Evolutionary conservation across 2,113 vertebrate genomes (phyloP).

Genomic region (Condylura cristata): DNA sequence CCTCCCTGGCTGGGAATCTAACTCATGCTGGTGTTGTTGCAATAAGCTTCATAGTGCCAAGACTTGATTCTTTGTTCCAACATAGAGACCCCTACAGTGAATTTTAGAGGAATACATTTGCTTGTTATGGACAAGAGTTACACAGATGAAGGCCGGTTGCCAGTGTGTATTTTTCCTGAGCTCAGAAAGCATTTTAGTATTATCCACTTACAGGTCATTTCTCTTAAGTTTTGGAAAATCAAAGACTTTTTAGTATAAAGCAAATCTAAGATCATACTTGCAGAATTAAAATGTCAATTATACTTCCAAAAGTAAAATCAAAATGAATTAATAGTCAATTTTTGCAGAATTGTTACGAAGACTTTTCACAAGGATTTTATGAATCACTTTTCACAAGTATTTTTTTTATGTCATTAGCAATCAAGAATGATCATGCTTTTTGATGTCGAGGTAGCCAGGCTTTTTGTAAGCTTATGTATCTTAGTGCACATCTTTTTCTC

Average conservation of each 20-base stretch:
- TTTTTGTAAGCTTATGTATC: not conserved
- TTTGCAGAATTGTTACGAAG: not conserved
- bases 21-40: too few relatives aligned
- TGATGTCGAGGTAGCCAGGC: not conserved
- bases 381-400: not conserved
- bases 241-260: not conserved
- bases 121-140: not conserved
- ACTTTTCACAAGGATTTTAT: not conserved
- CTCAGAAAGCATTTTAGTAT: not conserved
- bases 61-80: too few relatives aligned
- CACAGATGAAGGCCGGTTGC: not conserved
- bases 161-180: not conserved
- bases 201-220: not conserved
- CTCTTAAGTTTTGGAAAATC: not conserved
- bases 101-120: too few relatives aligned
- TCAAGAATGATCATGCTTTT: not conserved
- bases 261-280: not conserved
- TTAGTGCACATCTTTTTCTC: not conserved
- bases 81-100: too few relatives aligned
- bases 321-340: not conserved
- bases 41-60: too few relatives aligned
- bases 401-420: not conserved
- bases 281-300: conserved; percentile 18
- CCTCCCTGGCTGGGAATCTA: too few relatives aligned
- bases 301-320: conserved; percentile 9